These are phyloP conservation scores for Rhabditoides inermis DNA, from an alignment of 2,888 invertebrate species.

Conservation along the genomic window DNA sequence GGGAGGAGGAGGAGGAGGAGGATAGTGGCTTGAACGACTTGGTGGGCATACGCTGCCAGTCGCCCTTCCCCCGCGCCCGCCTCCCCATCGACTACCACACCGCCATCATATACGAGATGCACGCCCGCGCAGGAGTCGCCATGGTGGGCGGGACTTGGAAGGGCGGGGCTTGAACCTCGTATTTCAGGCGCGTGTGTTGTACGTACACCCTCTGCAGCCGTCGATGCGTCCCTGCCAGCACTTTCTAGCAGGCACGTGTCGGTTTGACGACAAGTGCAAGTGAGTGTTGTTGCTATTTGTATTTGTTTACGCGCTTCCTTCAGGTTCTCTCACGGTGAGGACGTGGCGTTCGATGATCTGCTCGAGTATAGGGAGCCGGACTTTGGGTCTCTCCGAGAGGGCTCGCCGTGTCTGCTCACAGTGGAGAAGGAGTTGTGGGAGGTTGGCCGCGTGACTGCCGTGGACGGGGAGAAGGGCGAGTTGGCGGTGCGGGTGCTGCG, in stretches of 20 bases:
- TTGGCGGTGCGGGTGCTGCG: constrained; percentile 26
- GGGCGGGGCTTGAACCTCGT: not conserved
- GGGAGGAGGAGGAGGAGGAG: constrained; percentile 2
- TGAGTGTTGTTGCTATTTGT: not conserved
- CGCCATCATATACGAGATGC: constrained; percentile 22
- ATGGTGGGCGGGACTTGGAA: not conserved
- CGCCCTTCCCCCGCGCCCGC: constrained; percentile 6
- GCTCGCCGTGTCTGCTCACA: constrained; percentile 16
- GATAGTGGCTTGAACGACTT: constrained; percentile 10
- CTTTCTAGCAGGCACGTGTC: constrained; percentile 21
- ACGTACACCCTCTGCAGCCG: constrained; percentile 23
- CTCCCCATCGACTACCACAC: constrained; percentile 15
- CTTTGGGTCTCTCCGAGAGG: constrained; percentile 14
- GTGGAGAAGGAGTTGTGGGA: constrained; percentile 21
- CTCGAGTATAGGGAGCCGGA: constrained; percentile 27
- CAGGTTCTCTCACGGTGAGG: constrained; percentile 28
- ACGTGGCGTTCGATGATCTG: constrained; percentile 15
- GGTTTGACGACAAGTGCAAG: constrained; percentile 17
- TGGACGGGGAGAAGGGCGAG: constrained; percentile 16
- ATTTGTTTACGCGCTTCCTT: not conserved
- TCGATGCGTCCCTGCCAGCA: constrained; percentile 28
- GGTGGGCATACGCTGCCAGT: constrained; percentile 14
- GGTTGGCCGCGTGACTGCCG: constrained; percentile 20
- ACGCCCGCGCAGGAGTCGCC: not conserved
- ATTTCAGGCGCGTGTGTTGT: constrained; percentile 23